phyloP scores from a whole-genome alignment of 2,797 vertebrate species.

The Lithobates sylvaticus region DNA sequence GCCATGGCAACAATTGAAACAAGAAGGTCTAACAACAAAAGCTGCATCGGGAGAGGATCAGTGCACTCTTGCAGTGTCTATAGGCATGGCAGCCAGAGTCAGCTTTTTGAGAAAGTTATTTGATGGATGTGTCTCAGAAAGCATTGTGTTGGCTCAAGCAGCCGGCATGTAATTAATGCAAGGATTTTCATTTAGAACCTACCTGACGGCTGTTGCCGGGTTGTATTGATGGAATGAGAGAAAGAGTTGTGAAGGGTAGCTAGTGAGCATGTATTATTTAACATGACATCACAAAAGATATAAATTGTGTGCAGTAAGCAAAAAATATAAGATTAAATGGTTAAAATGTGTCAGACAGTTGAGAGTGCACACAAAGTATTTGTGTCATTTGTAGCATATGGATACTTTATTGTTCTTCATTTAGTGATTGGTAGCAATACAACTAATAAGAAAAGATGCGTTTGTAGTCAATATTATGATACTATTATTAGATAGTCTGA shows the following conservation, averaged over 20 bases:
- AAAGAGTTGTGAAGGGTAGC: slow-evolving; percentile 7
- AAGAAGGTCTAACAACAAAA: slow-evolving; percentile 77
- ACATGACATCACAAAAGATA: neutral
- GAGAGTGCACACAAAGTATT: neutral
- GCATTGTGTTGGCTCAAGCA: slow-evolving; percentile 67
- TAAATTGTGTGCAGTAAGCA: neutral
- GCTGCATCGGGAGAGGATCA: slow-evolving; percentile 73
- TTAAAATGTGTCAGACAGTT: neutral
- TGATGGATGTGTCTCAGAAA: slow-evolving; percentile 69
- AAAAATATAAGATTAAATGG: neutral
- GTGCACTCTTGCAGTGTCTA: slow-evolving; percentile 69
- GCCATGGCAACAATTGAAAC: slow-evolving; percentile 84
- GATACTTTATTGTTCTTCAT: neutral
- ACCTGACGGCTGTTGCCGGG: slow-evolving; percentile 44
- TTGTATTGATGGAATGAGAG: slow-evolving; percentile 18
- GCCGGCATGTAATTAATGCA: slow-evolving; percentile 65
- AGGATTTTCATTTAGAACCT: slow-evolving; percentile 56
- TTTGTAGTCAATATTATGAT: neutral
- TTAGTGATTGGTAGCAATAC: neutral
- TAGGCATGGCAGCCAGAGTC: slow-evolving; percentile 69
- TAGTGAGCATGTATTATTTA: neutral
- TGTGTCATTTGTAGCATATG: neutral
- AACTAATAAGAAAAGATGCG: neutral
- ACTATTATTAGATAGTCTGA: no score
- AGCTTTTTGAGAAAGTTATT: slow-evolving; percentile 73